A percentile compares a stretch with the other conserved stretches of the same genome.
phyloP scores from a whole-genome alignment of 2,113 vertebrate genomes.

The Abramis brama region DNA sequence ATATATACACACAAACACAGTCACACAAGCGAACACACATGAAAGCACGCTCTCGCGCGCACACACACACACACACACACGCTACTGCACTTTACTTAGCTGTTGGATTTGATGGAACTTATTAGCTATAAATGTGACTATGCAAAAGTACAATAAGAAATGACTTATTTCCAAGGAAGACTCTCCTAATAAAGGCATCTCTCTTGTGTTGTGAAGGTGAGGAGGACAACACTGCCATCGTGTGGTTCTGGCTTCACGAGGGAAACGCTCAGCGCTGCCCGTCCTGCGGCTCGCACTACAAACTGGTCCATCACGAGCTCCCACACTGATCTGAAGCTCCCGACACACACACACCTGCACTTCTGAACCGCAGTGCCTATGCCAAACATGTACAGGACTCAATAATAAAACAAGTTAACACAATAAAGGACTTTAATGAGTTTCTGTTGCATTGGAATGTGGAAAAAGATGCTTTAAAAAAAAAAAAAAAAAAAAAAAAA shows the following conservation, averaged over 20 bases:
- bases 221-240: conserved; percentile 71
- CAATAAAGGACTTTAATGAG: neutral
- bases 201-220: conserved; percentile 59
- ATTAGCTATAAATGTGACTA: neutral
- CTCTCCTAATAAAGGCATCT: neutral
- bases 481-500: too few species aligned
- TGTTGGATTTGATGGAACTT: neutral
- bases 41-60: too few species aligned
- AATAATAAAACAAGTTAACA: neutral
- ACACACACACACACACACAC: too few species aligned
- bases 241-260: conserved; percentile 77
- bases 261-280: conserved; percentile 72
- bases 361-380: neutral
- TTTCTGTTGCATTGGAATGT: neutral
- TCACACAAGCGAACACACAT: too few species aligned
- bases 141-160: neutral
- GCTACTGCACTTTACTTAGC: too few species aligned
- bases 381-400: conserved; percentile 53
- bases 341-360: neutral
- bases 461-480: too few species aligned
- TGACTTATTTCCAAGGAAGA: neutral
- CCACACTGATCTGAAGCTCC: conserved; percentile 61
- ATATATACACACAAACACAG: neutral
- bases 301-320: conserved; percentile 71
- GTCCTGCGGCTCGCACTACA: conserved; percentile 69